These are phyloP conservation scores for Cassiopea andromeda DNA, from an alignment of 30 jellyfish, hydroid and myxozoan species.

Conservation along the genomic window DNA sequence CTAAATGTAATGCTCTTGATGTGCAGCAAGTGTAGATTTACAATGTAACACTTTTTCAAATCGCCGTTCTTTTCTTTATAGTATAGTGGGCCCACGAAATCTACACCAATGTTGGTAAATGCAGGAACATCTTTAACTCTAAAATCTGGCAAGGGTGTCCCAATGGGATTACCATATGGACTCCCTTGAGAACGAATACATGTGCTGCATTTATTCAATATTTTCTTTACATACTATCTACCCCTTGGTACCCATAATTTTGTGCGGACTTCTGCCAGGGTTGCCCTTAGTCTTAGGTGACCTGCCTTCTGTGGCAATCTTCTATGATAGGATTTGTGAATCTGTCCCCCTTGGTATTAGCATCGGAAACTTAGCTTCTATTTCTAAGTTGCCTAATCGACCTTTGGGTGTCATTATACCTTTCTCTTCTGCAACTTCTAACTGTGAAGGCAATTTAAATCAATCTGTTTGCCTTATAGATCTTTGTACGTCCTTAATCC, in stretches of 20 bases:
- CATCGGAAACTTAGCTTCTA: slow-evolving; percentile 48
- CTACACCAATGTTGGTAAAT: slow-evolving; percentile 17
- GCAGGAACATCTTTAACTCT: slow-evolving; percentile 44
- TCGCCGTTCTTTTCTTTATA: slow-evolving; percentile 1
- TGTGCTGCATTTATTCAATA: slow-evolving; percentile 20
- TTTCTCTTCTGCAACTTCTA: slow-evolving; percentile 15
- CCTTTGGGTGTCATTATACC: slow-evolving; percentile 27
- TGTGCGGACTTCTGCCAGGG: slow-evolving; percentile 51
- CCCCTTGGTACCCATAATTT: slow-evolving; percentile 69
- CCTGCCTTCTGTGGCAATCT: slow-evolving; percentile 56
- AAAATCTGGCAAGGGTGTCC: slow-evolving; percentile 41
- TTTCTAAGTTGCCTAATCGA: slow-evolving; percentile 34
- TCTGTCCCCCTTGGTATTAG: slow-evolving; percentile 34
- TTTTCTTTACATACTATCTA: slow-evolving; percentile 50
- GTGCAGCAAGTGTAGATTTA: slow-evolving; percentile 7
- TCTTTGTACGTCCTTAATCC: slow-evolving; percentile 9
- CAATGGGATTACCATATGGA: slow-evolving; percentile 30
- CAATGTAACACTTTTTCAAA: slow-evolving; percentile 39
- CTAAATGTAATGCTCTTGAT: slow-evolving; percentile 17
- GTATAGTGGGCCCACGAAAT: slow-evolving; percentile 37
- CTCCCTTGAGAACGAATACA: slow-evolving; percentile 35
- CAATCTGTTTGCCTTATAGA: not conserved
- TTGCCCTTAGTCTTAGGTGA: slow-evolving; percentile 23
- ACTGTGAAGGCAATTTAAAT: not conserved
- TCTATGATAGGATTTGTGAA: slow-evolving; percentile 17